Evolutionary conservation across 2,113 vertebrate genomes (phyloP).

Genomic region (Brevimyrus niger): DNA sequence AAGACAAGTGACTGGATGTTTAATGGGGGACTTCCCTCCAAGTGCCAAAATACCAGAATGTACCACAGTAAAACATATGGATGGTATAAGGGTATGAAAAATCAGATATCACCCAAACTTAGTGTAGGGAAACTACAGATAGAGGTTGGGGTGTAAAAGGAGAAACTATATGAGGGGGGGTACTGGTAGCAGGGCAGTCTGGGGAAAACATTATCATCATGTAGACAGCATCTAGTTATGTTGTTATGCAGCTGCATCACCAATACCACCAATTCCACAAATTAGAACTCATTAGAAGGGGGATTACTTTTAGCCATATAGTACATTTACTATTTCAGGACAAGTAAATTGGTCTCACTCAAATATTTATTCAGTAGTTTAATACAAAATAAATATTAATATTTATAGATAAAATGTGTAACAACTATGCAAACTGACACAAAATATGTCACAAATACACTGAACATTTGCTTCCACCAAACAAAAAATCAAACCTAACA

Average conservation of each 20-base stretch:
- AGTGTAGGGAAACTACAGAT: neutral
- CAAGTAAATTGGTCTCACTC: neutral
- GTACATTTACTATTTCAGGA: neutral
- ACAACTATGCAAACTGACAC: neutral
- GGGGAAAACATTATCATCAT: neutral
- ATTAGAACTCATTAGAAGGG: slow-evolving; percentile 28
- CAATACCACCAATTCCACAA: slow-evolving; percentile 12
- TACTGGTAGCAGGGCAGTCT: neutral
- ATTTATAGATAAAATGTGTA: neutral
- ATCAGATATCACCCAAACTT: neutral
- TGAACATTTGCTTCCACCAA: neutral
- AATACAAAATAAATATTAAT: neutral
- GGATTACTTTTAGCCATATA: neutral
- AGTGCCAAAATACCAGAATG: neutral
- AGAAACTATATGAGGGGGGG: neutral
- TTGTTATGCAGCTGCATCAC: neutral
- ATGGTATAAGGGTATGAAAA: neutral
- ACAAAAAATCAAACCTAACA: neutral
- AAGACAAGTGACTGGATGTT: neutral
- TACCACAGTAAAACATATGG: neutral
- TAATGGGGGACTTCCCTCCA: neutral
- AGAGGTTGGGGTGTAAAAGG: neutral
- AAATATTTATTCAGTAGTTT: neutral
- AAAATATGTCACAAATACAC: neutral
- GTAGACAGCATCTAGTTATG: neutral